These are phyloP conservation scores for Gryon sp. DNA, from an alignment of 1,140 invertebrate genomes.

Conservation along the genomic window DNA sequence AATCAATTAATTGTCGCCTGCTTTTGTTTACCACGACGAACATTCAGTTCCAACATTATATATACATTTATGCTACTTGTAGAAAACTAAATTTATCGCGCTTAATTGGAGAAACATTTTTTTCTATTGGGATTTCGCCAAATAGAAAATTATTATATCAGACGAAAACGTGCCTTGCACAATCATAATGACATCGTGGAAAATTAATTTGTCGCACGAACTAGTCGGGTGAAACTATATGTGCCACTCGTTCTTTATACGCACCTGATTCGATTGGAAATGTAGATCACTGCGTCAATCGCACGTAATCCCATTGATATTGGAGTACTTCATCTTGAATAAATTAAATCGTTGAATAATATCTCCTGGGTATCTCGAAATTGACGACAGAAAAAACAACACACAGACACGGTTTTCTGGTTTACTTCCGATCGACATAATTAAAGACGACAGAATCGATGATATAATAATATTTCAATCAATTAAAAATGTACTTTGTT, in stretches of 20 bases:
- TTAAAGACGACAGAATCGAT: neutral
- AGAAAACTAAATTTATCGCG: neutral
- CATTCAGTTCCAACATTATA: too few species aligned
- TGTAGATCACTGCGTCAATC: slow-evolving; percentile 20
- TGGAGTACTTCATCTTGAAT: slow-evolving; percentile 20
- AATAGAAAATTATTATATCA: slow-evolving; percentile 54
- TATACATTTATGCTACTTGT: neutral
- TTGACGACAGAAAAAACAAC: too few species aligned
- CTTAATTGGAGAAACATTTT: neutral
- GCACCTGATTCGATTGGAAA: slow-evolving; percentile 33
- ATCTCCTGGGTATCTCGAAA: too few species aligned
- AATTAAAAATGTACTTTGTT: slow-evolving; percentile 1
- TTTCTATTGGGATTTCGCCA: slow-evolving; percentile 22
- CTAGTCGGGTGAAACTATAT: slow-evolving; percentile 31
- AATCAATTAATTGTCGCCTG: neutral
- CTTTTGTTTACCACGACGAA: neutral
- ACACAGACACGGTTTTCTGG: too few species aligned
- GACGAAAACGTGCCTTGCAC: slow-evolving; percentile 31
- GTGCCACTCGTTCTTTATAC: slow-evolving; percentile 3
- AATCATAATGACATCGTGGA: slow-evolving; percentile 28
- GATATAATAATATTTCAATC: neutral
- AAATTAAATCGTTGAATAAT: slow-evolving; percentile 19
- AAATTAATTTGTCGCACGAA: slow-evolving; percentile 51
- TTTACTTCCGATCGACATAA: neutral
- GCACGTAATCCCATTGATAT: slow-evolving; percentile 19